Evolutionary conservation across 2,113 vertebrate genomes (phyloP).

Genomic region (Glaucidium brasilianum): DNA sequence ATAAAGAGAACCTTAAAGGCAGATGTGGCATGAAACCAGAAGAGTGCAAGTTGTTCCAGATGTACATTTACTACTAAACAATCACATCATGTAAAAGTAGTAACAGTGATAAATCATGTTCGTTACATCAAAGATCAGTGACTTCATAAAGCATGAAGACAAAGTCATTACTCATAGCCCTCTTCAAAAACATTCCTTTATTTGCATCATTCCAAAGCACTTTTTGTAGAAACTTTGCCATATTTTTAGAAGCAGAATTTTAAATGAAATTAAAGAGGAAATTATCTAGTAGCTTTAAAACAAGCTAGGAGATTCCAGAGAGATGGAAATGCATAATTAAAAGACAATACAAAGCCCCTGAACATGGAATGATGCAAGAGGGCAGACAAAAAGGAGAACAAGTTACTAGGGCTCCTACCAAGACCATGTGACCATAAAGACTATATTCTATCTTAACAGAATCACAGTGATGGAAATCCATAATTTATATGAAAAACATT

Average conservation of each 20-base stretch:
- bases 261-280: background rate
- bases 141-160: background rate
- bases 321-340: background rate
- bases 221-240: background rate
- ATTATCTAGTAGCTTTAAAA: background rate
- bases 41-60: constrained; percentile 27
- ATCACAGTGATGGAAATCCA: background rate
- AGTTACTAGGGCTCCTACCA: background rate
- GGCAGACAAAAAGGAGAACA: background rate
- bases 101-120: constrained; percentile 24
- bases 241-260: background rate
- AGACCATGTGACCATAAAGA: background rate
- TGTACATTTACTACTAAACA: constrained; percentile 29
- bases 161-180: background rate
- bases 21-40: constrained; percentile 9
- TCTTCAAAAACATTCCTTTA: background rate
- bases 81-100: constrained; percentile 12
- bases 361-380: background rate
- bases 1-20: constrained; percentile 50
- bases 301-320: background rate
- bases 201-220: background rate
- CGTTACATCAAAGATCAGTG: constrained; percentile 7
- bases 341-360: background rate
- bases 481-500: background rate
- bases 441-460: background rate